Evolutionary conservation across 2,113 vertebrate species (phyloP).

Genomic region (Seriola aureovittata): DNA sequence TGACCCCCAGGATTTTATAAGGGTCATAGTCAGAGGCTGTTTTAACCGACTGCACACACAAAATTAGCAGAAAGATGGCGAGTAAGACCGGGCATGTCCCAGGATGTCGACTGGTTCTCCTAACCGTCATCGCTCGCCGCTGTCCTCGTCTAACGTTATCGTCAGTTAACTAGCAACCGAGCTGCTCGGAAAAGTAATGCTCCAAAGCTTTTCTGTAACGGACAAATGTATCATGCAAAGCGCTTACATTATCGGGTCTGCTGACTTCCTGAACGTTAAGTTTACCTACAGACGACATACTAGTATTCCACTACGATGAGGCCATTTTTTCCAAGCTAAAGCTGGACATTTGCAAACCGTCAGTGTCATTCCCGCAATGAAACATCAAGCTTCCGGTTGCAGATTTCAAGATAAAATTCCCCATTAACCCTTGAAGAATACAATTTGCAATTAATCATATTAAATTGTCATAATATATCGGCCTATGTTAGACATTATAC

Average conservation of each 20-base stretch:
- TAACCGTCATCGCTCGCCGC: slow-evolving; percentile 42
- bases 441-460: too few relatives aligned
- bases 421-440: too few relatives aligned
- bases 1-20: slow-evolving; percentile 90
- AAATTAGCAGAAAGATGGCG: slow-evolving; percentile 82
- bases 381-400: slow-evolving; percentile 9
- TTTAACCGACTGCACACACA: slow-evolving; percentile 71
- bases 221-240: not conserved
- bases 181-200: not conserved
- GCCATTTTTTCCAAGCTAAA: slow-evolving; percentile 41
- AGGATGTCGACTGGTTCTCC: slow-evolving; percentile 17
- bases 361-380: not conserved
- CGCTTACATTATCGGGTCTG: slow-evolving; percentile 22
- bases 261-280: not conserved
- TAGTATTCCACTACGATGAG: slow-evolving; percentile 3
- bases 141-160: slow-evolving; percentile 28
- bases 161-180: slow-evolving; percentile 21
- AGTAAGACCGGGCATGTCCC: slow-evolving; percentile 44
- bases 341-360: slow-evolving; percentile 19
- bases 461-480: too few relatives aligned
- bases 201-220: not conserved
- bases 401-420: slow-evolving; percentile 48
- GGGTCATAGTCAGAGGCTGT: slow-evolving; percentile 89
- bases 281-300: not conserved
- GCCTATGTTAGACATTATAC: too few relatives aligned